Conservation (phyloP, 2,797 vertebrate species). For the Etheostoma perlongum region DNA sequence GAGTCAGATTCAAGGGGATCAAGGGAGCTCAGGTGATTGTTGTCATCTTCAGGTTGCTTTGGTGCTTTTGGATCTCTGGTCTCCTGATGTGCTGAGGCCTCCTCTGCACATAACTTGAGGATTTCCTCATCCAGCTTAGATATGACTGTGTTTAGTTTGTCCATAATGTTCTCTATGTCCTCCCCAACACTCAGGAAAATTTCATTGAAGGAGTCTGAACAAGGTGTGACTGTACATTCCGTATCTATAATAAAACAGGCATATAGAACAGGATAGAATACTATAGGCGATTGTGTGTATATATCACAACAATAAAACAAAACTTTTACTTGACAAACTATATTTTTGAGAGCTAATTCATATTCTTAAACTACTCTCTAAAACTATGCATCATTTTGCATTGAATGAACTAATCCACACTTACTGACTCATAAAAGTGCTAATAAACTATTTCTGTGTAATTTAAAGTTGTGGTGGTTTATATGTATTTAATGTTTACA, state of each 20-base stretch:
- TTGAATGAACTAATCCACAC: neutral
- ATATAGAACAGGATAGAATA: neutral
- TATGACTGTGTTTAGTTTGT: constrained; percentile 53
- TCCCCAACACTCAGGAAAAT: constrained; percentile 55
- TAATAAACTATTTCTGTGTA: neutral
- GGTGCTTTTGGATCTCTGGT: neutral
- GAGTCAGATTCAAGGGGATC: neutral
- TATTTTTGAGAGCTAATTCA: neutral
- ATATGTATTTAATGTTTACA: neutral
- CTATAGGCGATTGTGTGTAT: neutral
- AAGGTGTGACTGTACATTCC: constrained; percentile 7
- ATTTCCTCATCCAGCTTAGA: constrained; percentile 60
- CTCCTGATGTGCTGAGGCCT: neutral
- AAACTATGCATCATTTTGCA: neutral
- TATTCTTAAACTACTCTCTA: neutral
- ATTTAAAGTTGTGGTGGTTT: neutral
- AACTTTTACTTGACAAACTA: neutral
- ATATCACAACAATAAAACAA: neutral
- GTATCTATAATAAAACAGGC: constrained; percentile 54
- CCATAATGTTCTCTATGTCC: constrained; percentile 59
- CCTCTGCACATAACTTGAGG: constrained; percentile 16
- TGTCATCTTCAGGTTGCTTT: neutral
- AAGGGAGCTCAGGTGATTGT: neutral
- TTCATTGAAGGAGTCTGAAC: constrained; percentile 25
- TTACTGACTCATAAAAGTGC: neutral